Conservation (phyloP, 2,888 invertebrate genomes). For the Drosophila birchii region DNA sequence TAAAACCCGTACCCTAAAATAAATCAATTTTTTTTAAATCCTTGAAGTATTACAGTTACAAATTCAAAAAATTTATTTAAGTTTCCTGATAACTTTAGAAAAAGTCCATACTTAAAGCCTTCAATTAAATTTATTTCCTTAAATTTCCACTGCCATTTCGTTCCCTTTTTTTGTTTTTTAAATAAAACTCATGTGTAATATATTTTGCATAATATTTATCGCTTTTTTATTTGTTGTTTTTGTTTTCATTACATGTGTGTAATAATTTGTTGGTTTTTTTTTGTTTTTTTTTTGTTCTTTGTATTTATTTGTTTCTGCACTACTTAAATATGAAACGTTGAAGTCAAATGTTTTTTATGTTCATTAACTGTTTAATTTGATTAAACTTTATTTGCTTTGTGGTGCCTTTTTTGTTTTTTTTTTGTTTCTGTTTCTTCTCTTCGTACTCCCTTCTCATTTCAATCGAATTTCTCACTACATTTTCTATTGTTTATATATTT, state of each 20-base stretch:
- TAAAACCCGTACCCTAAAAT: no score
- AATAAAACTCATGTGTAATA: constrained; percentile 29
- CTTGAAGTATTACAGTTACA: no score
- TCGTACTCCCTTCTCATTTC: neutral
- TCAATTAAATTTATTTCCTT: neutral
- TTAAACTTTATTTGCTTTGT: constrained; percentile 67
- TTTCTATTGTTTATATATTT: constrained; percentile 51
- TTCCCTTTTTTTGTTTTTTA: neutral
- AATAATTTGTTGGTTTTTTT: constrained; percentile 59
- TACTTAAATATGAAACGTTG: constrained; percentile 80
- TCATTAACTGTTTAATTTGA: constrained; percentile 74
- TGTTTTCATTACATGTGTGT: constrained; percentile 65
- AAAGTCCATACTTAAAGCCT: neutral
- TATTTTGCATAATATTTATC: constrained; percentile 78
- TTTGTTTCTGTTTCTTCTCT: neutral
- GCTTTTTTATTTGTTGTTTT: constrained; percentile 54
- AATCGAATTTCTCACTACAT: constrained; percentile 30
- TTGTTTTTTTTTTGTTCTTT: constrained; percentile 18
- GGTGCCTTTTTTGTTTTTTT: constrained; percentile 41
- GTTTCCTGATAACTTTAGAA: neutral
- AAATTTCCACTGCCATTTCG: neutral
- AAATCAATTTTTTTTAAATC: no score
- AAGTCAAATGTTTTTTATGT: constrained; percentile 72
- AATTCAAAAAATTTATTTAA: no score
- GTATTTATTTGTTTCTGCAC: constrained; percentile 71